phyloP scores from a whole-genome alignment of 2,797 vertebrate genomes.

The Amphiprion clarkii region DNA sequence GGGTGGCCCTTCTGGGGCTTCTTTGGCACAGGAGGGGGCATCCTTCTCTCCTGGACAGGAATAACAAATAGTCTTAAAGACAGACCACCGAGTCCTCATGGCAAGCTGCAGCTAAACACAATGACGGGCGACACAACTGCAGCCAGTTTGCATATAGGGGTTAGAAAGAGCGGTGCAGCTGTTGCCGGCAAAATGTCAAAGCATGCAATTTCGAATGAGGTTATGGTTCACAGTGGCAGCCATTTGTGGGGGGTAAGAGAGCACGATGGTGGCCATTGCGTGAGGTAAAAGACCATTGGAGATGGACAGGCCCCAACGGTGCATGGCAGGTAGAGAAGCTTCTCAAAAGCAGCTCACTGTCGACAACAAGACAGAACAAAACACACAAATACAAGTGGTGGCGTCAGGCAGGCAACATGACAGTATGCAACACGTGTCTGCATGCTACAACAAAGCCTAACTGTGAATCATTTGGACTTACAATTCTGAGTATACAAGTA shows the following conservation, averaged over 20 bases:
- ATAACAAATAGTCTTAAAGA: constrained; percentile 77
- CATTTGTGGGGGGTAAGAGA: constrained; percentile 71
- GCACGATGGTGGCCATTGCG: constrained; percentile 66
- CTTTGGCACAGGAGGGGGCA: constrained; percentile 98
- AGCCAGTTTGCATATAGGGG: constrained; percentile 51
- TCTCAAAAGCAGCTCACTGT: constrained; percentile 86
- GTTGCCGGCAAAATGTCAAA: constrained; percentile 45
- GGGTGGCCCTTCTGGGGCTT: constrained; percentile 96
- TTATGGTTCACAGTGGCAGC: constrained; percentile 75
- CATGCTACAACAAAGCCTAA: constrained; percentile 59
- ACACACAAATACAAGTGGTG: constrained; percentile 72
- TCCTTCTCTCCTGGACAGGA: constrained; percentile 98
- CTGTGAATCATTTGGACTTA: constrained; percentile 28
- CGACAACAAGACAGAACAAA: constrained; percentile 79
- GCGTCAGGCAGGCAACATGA: constrained; percentile 74
- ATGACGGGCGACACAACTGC: constrained; percentile 44
- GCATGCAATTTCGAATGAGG: constrained; percentile 74
- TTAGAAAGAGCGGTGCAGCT: constrained; percentile 52
- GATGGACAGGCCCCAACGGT: constrained; percentile 74
- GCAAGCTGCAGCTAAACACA: constrained; percentile 61
- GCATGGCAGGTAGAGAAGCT: constrained; percentile 78
- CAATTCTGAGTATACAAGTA: constrained; percentile 27
- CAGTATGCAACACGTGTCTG: constrained; percentile 48
- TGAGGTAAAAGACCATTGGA: constrained; percentile 77
- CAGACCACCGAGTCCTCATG: constrained; percentile 38